Evolutionary conservation across 1,140 invertebrate species (phyloP), one percentile per base, ranked within the genome.

Genomic region (Drosophila orena): DNA sequence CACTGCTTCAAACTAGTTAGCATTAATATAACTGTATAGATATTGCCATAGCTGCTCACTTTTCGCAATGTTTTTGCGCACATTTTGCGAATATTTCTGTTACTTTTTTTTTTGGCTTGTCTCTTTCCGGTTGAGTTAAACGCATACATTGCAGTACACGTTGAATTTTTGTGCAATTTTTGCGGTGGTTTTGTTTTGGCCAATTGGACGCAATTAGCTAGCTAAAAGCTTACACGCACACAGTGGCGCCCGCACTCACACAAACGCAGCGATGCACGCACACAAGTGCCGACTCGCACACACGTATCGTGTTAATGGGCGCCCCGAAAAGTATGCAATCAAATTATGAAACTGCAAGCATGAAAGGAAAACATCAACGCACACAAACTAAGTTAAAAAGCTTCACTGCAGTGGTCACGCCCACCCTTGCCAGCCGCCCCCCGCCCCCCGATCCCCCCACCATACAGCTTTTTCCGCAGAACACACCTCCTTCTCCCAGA

Each of bases 261-360:
- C 4, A 47, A 7, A 30, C n/a, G 30, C 5, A 40, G 37, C 12
- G 24, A 66, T 11, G 22, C 40, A 61, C 15, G 47, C 30, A 49
- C 14, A 14, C 37, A 35, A 35, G 34, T 35, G 34, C 8, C 34
- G 11, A 38, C 37, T 14, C 20, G 20, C 24, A 6, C 40, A 38
- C 5, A 27, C 44, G 69, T 69, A 66, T 62, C 69, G 78, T 86
- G 83, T 88, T 86, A 86, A 86, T 88, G 83, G 72, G 57, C 65
- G 43, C 52, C 61, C 71, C 83, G 42, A 77, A 89, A 88, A 89
- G 84, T 88, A 61, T 89, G 76, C 71, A 88, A 88, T 88, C 61
- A 88, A 89, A 88, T 88, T 86, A 86, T 88, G 77, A 86, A 83
- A 69, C 59, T 65, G 65, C 64, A 80, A 47, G 50, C 62, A 85